Conservation (phyloP, 2,113 vertebrate species). For the Phalacrocorax pelagicus region DNA sequence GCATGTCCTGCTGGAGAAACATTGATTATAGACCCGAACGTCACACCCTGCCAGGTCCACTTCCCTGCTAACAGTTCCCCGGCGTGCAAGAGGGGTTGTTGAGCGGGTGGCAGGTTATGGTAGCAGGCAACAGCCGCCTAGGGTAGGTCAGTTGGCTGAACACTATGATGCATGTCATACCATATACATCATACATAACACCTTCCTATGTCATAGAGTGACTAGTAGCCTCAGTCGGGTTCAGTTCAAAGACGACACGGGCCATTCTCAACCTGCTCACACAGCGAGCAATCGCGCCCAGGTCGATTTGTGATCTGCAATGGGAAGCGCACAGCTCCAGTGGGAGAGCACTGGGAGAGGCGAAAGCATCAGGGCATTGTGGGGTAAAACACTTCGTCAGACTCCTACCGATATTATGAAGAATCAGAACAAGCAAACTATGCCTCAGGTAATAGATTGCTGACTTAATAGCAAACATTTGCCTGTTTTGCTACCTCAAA, state of each 20-base stretch:
- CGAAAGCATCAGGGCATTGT: not conserved
- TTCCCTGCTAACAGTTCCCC: not conserved
- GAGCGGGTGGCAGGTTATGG: not conserved
- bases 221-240: not conserved
- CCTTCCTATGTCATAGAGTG: too few relatives aligned
- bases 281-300: accelerated
- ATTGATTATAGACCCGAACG: not conserved
- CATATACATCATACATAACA: too few relatives aligned
- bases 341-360: not conserved
- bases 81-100: accelerated
- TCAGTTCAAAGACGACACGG: not conserved
- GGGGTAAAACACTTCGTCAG: not conserved
- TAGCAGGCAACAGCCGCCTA: not conserved
- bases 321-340: not conserved
- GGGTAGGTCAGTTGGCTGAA: not conserved
- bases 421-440: not conserved
- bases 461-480: constrained; percentile 9
- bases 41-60: not conserved
- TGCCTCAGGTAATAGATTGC: not conserved
- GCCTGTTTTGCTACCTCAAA: not conserved
- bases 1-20: not conserved
- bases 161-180: too few relatives aligned
- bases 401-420: not conserved
- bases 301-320: not conserved
- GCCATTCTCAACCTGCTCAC: not conserved